Conservation (phyloP, 2,113 vertebrate genomes). For the Rhagologus leucostigma region DNA sequence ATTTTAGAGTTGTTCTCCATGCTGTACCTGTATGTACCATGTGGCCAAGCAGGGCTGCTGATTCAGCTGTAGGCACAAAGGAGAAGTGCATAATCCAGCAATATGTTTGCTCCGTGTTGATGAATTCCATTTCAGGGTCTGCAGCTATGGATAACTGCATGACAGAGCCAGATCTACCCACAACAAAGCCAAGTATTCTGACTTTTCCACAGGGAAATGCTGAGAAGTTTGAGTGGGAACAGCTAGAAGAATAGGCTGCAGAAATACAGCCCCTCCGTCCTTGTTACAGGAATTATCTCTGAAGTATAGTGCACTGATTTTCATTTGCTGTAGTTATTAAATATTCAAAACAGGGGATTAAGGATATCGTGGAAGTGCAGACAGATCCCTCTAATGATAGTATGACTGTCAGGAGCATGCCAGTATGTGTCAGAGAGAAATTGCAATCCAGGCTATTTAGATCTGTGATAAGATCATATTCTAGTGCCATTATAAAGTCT, state of each 20-base stretch:
- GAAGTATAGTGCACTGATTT: neutral
- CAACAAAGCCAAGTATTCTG: neutral
- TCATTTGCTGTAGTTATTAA: neutral
- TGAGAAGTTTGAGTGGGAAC: neutral
- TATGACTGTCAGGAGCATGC: neutral
- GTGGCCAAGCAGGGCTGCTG: neutral
- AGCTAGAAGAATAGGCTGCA: neutral
- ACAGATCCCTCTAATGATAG: neutral
- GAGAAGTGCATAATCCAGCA: fast-evolving
- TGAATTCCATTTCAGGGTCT: neutral
- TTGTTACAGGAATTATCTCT: neutral
- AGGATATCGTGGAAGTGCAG: conserved; percentile 4
- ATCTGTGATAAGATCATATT: neutral
- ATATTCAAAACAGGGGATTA: conserved; percentile 13
- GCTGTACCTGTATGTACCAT: neutral
- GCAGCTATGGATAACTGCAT: neutral
- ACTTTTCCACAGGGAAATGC: neutral
- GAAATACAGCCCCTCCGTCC: neutral
- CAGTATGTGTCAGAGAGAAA: neutral
- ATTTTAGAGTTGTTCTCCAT: neutral
- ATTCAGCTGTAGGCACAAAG: neutral
- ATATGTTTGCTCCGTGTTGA: neutral
- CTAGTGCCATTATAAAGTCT: neutral
- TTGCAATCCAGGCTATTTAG: neutral
- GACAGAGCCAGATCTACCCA: neutral